Base-by-base conservation (phyloP, 2,113 vertebrate species). In the Rhagologus leucostigma region DNA sequence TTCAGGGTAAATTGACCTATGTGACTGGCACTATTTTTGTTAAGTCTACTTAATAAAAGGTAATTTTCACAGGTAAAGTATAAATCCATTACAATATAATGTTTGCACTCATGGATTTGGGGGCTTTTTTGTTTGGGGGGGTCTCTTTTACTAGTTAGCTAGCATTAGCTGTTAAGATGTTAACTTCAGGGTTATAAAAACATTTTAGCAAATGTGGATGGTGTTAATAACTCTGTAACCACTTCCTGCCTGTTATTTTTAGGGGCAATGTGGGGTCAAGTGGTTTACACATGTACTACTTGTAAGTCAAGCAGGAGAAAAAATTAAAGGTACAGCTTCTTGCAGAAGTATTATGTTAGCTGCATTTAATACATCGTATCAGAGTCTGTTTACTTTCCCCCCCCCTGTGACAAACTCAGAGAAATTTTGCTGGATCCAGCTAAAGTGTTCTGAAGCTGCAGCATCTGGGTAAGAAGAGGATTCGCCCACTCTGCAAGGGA, bases 211-310 rank as follows among this genome's bases (percentile, higher is more conserved):
- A 82, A 44, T 23, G 23, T 87, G 62, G 35, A 79, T 68, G 76
- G 42, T 84, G 59, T 32, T 42, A 93, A 35, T 53, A 81, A 71
- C 46, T 56, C 42, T 81, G 46, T 59, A 95, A 89, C 90, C 87
- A 94, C 91, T 94, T 97, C 90, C 84, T 86, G 27, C 13, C 35
- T 49, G 49, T 76, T 83, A 93, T 65, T 92, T 95, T 95, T 90
- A 86, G 84, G 50, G 62, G 60, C 49, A 41, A 20, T 60, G 47
- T 46, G 23, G 57, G 74, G 24, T 81, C 69, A 90, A 35, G 41
- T 49, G 27, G 11, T 70, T 33, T 49, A 46, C 22, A 59, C 4
- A 22, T 64, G 24, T 16, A 76, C 55, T 69, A 42, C 49, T 60
- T 64, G 1, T 60, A 82, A 81, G 23, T 84, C 29, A 81, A 81